Base-by-base conservation (phyloP, 2,888 invertebrate species). In the Alcis repandata region DNA sequence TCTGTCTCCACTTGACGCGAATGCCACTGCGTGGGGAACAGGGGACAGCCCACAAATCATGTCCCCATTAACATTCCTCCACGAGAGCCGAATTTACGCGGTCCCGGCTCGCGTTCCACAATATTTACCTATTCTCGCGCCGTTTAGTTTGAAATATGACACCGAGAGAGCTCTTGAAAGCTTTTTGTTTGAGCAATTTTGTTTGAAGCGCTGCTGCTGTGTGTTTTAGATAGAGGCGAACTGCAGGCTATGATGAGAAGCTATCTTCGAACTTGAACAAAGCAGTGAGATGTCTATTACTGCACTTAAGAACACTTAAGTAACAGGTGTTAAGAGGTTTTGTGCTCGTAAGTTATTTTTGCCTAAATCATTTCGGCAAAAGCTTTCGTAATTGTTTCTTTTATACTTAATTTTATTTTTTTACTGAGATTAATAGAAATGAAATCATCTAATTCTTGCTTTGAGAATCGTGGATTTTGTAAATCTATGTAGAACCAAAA, bases 131-230 rank as follows among this genome's bases (percentile, higher is more conserved):
- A 64, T 59, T 56, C 54, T 51, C 41, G 46, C 40, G 49, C 27
- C 38, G 60, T 60, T 65, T 65, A 56, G 51, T 60, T 65, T 65
- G 65, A 65, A 60, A 65, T 65, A 60, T 57, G 65, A 65, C 57
- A 43, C 64, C 19, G 33, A 40, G 40, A 51, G 53, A 52, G 48
- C 40, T 54, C 54, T 54, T 36, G 41, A 64, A 46, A 60, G 64
- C 59, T 57, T 65, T 56, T 65, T 45, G 43, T 49, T 15, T 8
- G 51, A 60, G 56, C 52, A 51, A 57, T 63, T 63, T 57, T 17
- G 49, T 46, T 27, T 38, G 57, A 27, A 38, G 45, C 40, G 51
- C 19, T 33, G 51, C 19, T 33, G 56, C 52, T 57, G 51, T 15
- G 54, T 56, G 45, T 33, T 46, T 46, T 22, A 17, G 53, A 54